phyloP scores from a whole-genome alignment of 2,888 invertebrate genomes.

The Amaurobius ferox region DNA sequence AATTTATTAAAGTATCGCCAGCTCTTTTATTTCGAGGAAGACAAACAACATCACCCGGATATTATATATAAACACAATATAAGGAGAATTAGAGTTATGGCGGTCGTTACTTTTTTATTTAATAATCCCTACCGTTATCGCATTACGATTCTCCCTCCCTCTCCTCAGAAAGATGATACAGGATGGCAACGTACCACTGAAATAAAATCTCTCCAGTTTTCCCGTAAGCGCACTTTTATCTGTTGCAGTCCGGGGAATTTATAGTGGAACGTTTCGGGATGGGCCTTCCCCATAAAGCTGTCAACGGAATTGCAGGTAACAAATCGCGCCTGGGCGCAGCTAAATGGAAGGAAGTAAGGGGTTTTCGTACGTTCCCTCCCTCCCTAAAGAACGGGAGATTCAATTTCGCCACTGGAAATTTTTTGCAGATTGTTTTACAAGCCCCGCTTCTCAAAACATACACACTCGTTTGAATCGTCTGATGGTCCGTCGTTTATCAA shows the following conservation, averaged over 20 bases:
- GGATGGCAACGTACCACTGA: conserved; percentile 16
- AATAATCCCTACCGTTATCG: conserved; percentile 59
- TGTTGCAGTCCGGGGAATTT: conserved; percentile 57
- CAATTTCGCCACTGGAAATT: conserved; percentile 1
- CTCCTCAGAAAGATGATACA: background rate
- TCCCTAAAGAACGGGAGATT: background rate
- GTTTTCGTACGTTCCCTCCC: background rate
- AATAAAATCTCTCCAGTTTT: conserved; percentile 46
- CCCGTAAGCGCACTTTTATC: conserved; percentile 46
- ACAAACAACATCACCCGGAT: background rate
- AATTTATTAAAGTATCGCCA: no score
- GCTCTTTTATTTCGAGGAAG: background rate
- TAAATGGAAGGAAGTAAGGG: conserved; percentile 11
- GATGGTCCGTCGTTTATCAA: background rate
- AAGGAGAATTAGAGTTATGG: conserved; percentile 55
- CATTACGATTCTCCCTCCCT: conserved; percentile 12
- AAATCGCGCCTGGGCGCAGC: conserved; percentile 47
- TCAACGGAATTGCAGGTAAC: conserved; percentile 67
- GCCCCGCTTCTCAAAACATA: background rate
- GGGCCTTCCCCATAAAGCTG: conserved; percentile 55
- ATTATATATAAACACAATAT: conserved; percentile 25
- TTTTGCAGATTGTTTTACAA: conserved; percentile 9
- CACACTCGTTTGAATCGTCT: background rate
- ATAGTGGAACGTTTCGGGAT: conserved; percentile 52
- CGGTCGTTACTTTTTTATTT: conserved; percentile 61